phyloP scores from a whole-genome alignment of 2,888 invertebrate genomes.

The Sinodicranocentrus sp. region DNA sequence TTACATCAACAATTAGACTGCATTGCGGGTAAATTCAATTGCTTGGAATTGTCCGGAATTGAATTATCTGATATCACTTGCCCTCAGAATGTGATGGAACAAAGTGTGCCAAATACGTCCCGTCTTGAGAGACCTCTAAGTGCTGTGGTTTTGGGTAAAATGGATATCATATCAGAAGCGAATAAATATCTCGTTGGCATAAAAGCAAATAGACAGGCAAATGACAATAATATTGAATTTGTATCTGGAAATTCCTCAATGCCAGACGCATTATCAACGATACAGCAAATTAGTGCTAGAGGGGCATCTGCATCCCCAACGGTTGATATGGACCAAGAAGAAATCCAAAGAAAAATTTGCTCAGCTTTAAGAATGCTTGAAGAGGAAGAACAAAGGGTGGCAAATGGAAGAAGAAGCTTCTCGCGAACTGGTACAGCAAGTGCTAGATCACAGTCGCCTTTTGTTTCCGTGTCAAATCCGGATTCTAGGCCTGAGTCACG shows the following conservation, averaged over 20 bases:
- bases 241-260: slow-evolving; percentile 38
- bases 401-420: background rate
- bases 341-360: slow-evolving; percentile 53
- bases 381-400: slow-evolving; percentile 33
- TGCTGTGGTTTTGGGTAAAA: slow-evolving; percentile 43
- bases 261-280: slow-evolving; percentile 44
- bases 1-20: background rate
- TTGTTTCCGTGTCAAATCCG: slow-evolving; percentile 19
- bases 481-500: slow-evolving; percentile 35
- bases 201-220: background rate
- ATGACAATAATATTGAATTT: background rate
- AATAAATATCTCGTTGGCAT: slow-evolving; percentile 25
- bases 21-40: slow-evolving; percentile 39
- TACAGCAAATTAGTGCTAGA: slow-evolving; percentile 25
- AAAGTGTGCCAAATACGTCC: slow-evolving; percentile 58
- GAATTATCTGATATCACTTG: slow-evolving; percentile 56
- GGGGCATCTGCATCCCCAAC: slow-evolving; percentile 11
- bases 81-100: slow-evolving; percentile 59
- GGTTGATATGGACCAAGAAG: slow-evolving; percentile 34
- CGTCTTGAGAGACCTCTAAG: slow-evolving; percentile 43
- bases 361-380: slow-evolving; percentile 51
- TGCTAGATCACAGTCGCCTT: slow-evolving; percentile 33
- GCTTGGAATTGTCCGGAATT: slow-evolving; percentile 44
- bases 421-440: background rate
- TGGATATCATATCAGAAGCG: slow-evolving; percentile 29